Evolutionary conservation across 2,113 vertebrate species (phyloP).

Genomic region (Gyps fulvus): DNA sequence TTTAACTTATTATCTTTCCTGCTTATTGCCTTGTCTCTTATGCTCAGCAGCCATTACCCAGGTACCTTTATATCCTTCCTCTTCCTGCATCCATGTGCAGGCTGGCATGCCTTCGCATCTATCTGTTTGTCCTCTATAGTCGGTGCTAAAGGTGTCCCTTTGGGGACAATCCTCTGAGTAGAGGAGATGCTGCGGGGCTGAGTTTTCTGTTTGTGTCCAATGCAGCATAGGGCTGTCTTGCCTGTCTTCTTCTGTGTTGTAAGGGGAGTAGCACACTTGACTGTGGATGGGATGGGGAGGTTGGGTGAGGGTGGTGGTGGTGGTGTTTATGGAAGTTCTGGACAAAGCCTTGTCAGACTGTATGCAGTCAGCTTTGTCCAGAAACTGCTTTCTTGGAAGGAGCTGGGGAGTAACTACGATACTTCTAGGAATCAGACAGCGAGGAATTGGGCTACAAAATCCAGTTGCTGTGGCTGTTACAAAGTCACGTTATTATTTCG

Average conservation of each 20-base stretch:
- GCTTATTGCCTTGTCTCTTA: not conserved
- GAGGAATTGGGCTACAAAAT: not conserved
- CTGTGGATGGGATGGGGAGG: not conserved
- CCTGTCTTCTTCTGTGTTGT: fast-evolving
- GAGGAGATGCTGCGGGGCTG: not conserved
- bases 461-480: not conserved
- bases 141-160: not conserved
- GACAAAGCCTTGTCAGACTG: not conserved
- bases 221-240: not conserved
- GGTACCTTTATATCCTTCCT: not conserved
- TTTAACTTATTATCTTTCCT: not conserved
- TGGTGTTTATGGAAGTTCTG: not conserved
- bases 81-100: fast-evolving
- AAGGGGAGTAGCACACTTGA: not conserved
- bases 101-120: not conserved
- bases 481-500: not conserved
- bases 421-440: not conserved
- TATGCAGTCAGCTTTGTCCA: not conserved
- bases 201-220: not conserved
- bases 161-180: not conserved
- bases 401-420: not conserved
- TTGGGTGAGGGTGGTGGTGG: fast-evolving
- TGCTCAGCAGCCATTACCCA: not conserved
- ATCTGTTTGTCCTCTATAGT: not conserved
- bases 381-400: not conserved